Base-by-base conservation (phyloP, 2,113 vertebrate genomes). In the Scatophagus argus region DNA sequence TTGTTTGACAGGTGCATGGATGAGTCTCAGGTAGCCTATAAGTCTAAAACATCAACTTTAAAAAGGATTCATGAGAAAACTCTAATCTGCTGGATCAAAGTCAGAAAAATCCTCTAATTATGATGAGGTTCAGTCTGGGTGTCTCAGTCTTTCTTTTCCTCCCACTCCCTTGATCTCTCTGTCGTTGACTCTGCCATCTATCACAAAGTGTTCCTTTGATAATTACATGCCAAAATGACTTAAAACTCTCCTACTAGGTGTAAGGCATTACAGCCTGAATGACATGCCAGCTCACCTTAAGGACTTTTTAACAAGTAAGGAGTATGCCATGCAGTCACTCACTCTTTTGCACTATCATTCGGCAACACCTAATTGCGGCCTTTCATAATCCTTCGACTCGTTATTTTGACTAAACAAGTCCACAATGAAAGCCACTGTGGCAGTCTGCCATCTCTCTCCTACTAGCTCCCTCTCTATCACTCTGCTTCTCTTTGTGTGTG, bases 171-270 rank as follows among this genome's bases (percentile, higher is more conserved):
- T 89, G 83, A 90, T 87, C 84, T 82, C 60, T 84, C 82, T 62
- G 71, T 77, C 82, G 27, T 69, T 74, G 80, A 87, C 87, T 87
- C 80, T 81, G 81, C 83, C 89, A 91, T 94, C 89, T 90, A 93
- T 93, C 91, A 92, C 87, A 82, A 86, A 90, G 79, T 88, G 88
- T 87, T 92, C 87, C 93, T 94, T 93, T 95, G 91, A 93, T 94
- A 95, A 93, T 94, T 93, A 94, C 94, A 93, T 89, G 92, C 90
- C 92, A 92, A 92, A 93, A 91, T 94, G 92, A 93, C 92, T 94
- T 92, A 92, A 94, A 94, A 93, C 87, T 86, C 85, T 86, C 65
- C 65, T 6, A 36, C 64, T 74, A 87, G 81, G 82, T 89, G 83
- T 89, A 87, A 83, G 86, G 80, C 62, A 76, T 88, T 82, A 67